Base-by-base conservation (phyloP, 2,888 invertebrate species). In the Noctuana brunneofusca region DNA sequence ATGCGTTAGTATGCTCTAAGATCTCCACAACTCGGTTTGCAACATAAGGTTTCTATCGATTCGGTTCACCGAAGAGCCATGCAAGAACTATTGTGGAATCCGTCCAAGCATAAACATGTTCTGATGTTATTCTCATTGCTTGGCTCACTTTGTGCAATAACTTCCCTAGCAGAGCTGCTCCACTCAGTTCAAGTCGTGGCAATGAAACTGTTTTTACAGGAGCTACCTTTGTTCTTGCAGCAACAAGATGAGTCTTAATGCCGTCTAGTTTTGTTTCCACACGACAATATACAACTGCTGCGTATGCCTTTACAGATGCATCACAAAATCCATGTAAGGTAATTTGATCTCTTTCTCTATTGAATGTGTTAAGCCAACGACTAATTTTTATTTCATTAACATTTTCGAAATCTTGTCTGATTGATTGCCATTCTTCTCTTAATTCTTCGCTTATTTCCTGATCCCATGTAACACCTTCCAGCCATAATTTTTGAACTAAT, bases 171-270 rank as follows among this genome's bases (percentile, higher is more conserved):
- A 73, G 49, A 24, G 63, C 35, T 12, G 70, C 71, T n/a, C 70
- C 73, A 56, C 69, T 64, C 1, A 72, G 59, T 56, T 73, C 73
- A 0, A 73, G 55, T 18, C 72, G 55, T 8, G 72, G 72, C 14
- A 71, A 35, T 14, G 74, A 69, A 11, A 73, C 56, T 24, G 68
- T 58, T 56, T 68, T 71, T 1, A 73, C 50, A n/a, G 74, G 72
- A n/a, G 73, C 73, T 41, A 72, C 71, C 52, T 64, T 66, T 6
- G 73, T 71, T 66, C 63, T 69, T n/a, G 71, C 58, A 9, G 73
- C 69, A 3, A 72, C 48, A 0, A 74, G 32, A 5, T 52, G 16
- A 1, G 60, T 69, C n/a, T 58, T 63, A 14, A 67, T 55, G 2
- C 52, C 35, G 14, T 66, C 66, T 48, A 63, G 8, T 11, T 32